Base-by-base conservation (phyloP, 2,888 invertebrate genomes). In the Electrophaes corylata region DNA sequence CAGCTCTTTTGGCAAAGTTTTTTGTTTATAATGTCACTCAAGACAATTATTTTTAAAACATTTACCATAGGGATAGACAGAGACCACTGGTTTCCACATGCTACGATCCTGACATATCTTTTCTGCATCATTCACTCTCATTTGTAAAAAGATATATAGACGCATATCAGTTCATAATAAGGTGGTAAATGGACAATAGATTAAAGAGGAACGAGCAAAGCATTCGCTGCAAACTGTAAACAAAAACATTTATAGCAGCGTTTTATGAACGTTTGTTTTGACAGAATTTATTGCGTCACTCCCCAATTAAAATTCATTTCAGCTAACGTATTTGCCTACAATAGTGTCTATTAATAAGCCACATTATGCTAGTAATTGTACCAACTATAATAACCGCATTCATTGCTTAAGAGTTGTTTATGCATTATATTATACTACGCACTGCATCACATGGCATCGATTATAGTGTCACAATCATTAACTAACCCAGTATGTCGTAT, bases 281-380 rank as follows among this genome's bases (percentile, higher is more conserved):
- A 62, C 43, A 59, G 56, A 43, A 43, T 29, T 31, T 6, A 54
- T 60, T 57, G 55, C 61, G 61, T 65, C 54, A 61, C 37, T 18
- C 16, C 35, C 23, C 58, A 63, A 58, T 65, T 63, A 57, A 59
- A 63, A 63, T 59, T 60, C 50, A 62, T 62, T 58, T 56, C 50
- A 56, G 58, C 45, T 60, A 51, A 58, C 60, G 62, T 53, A 58
- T 46, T 52, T 26, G 43, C 41, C 26, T 26, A 55, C 43, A 35
- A 23, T 16, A 20, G 35, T 47, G 20, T 53, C 39, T 46, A 35
- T 47, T 47, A 31, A 23, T 41, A 33, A 33, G 33, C 29, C 20
- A 40, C 35, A 18, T 12, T n/a, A 41, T 47, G 41, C 33, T 54
- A 16, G 41, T 33, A 47, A 46, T 20, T 23, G 20, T 26, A 40